phyloP scores from a whole-genome alignment of 2,888 invertebrate species.

The Drosophila anceps region DNA sequence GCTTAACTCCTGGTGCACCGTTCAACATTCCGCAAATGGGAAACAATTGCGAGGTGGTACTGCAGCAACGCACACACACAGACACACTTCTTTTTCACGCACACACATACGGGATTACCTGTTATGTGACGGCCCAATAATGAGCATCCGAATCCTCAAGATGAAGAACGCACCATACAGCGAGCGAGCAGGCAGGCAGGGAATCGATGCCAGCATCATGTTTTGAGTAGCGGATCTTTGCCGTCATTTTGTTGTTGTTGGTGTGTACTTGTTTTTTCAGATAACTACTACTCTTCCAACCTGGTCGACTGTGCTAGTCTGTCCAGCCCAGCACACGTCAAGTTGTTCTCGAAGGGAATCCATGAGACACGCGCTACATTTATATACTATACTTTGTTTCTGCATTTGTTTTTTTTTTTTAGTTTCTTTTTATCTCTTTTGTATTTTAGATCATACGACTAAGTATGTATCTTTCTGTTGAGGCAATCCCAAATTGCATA shows the following conservation, averaged over 20 bases:
- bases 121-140: conserved; percentile 55
- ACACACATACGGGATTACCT: conserved; percentile 1
- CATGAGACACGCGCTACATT: conserved; percentile 82
- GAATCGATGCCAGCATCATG: conserved; percentile 37
- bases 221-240: conserved; percentile 9
- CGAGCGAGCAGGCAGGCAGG: conserved; percentile 46
- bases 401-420: conserved; percentile 19
- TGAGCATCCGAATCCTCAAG: conserved; percentile 56
- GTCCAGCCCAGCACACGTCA: conserved; percentile 36
- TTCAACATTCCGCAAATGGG: conserved; percentile 76
- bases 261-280: conserved; percentile 60
- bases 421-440: conserved; percentile 18
- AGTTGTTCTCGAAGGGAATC: conserved; percentile 84
- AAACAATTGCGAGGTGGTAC: conserved; percentile 79
- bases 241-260: conserved; percentile 62
- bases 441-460: conserved; percentile 18
- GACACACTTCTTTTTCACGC: conserved; percentile 7
- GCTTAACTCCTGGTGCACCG: conserved; percentile 73
- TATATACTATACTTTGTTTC: conserved; percentile 27
- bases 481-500: background rate
- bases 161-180: conserved; percentile 28
- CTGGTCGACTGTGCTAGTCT: conserved; percentile 25
- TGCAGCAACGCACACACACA: conserved; percentile 64
- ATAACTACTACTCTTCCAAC: conserved; percentile 29
- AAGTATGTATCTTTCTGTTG: conserved; percentile 9